Conservation (phyloP, 2,113 vertebrate genomes). For the Odontophorus gujanensis region DNA sequence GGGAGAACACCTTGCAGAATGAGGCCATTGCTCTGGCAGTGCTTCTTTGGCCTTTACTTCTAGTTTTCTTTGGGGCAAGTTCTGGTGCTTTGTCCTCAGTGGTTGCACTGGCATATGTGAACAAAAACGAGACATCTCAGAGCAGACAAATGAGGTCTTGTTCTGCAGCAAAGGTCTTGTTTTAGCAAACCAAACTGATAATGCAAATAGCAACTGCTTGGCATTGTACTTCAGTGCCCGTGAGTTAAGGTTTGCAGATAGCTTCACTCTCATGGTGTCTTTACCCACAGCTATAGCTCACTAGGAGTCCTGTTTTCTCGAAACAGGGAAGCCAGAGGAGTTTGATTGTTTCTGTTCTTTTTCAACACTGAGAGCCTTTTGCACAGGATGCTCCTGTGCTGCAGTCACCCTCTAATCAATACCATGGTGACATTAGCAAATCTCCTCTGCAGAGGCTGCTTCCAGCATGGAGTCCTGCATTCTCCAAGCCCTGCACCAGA, state of each 20-base stretch:
- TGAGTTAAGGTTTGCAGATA: neutral
- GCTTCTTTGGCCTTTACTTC: neutral
- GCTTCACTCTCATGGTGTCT: neutral
- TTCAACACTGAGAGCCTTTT: neutral
- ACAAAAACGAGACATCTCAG: neutral
- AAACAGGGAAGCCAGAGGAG: neutral
- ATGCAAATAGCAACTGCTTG: neutral
- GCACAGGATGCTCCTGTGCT: rapidly evolving
- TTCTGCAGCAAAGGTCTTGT: neutral
- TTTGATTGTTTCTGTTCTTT: neutral
- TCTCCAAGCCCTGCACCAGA: neutral
- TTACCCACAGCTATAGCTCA: neutral
- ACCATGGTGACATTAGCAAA: neutral
- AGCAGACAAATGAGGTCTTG: neutral
- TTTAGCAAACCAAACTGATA: neutral
- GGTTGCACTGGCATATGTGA: neutral
- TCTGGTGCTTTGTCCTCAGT: neutral
- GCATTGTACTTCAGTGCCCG: neutral
- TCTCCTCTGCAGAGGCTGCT: neutral
- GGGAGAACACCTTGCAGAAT: rapidly evolving
- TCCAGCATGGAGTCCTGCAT: rapidly evolving
- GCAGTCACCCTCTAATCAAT: rapidly evolving
- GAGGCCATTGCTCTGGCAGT: neutral
- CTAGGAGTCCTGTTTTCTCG: neutral
- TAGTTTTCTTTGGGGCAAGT: rapidly evolving